A percentile compares a stretch with the other conserved stretches of the same genome.
These are phyloP conservation scores for Microcebus griseorufus DNA, from an alignment of 2,113 vertebrate species.

Conservation along the genomic window DNA sequence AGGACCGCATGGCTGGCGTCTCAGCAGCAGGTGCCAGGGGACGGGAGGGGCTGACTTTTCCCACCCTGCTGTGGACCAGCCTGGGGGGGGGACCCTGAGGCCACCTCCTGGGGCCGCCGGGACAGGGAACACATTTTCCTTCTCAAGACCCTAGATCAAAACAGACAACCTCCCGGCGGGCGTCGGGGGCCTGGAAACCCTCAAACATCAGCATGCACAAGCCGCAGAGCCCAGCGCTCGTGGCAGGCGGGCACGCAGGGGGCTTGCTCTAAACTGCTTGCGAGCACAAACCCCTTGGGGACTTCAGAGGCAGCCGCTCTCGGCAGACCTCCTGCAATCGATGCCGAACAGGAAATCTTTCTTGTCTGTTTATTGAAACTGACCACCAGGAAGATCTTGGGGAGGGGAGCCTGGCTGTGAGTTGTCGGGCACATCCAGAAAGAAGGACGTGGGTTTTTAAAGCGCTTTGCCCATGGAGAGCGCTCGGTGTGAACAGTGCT, in stretches of 20 bases:
- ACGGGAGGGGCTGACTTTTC: neutral
- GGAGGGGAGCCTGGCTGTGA: neutral
- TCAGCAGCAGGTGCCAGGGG: rapidly evolving
- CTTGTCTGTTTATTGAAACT: neutral
- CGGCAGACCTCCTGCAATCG: rapidly evolving
- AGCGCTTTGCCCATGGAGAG: neutral
- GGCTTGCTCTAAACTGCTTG: neutral
- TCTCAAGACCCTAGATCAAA: neutral
- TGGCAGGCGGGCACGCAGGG: neutral
- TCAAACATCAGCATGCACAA: rapidly evolving
- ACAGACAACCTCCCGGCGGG: neutral
- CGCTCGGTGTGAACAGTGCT: neutral
- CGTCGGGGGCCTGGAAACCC: neutral
- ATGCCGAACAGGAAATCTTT: neutral
- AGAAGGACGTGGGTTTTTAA: neutral
- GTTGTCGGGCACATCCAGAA: too few species aligned
- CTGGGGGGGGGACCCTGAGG: neutral
- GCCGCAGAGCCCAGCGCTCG: neutral
- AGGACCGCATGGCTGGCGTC: neutral
- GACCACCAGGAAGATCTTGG: neutral
- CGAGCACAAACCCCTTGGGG: neutral
- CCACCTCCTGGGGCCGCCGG: neutral
- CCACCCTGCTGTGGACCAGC: rapidly evolving
- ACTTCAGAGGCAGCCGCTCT: neutral
- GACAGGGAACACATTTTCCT: neutral